Evolutionary conservation across 2,113 vertebrate species (phyloP), one percentile per base, ranked within the genome.

Genomic region (Formicarius rufipectus): DNA sequence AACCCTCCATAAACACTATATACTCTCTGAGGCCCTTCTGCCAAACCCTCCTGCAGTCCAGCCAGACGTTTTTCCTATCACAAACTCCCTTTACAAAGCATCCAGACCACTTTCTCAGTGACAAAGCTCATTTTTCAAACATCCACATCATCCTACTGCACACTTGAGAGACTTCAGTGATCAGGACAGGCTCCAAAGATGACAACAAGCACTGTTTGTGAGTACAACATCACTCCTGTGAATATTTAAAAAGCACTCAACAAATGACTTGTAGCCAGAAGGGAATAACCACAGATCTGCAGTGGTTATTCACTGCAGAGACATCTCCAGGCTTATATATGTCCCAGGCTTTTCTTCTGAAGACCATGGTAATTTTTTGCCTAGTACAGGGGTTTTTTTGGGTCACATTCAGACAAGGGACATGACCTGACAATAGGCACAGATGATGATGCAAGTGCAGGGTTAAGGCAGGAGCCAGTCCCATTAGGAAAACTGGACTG

Each of bases 231-330:
- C 68, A 28, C 28, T 75, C 49, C 86, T 42, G 84, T 59, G 76
- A 89, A 56, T 71, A 89, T 75, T 84, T 63, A 89, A 75, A 89
- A 84, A 40, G 78, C 75, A 62, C 68, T 88, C 21, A 7, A 73
- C 25, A 69, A 83, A 88, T 62, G 84, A 94, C 91, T 81, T 91
- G 80, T 39, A 78, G 84, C 80, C 84, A 84, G 69, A 66, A 89
- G 93, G 60, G 67, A 73, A 87, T 55, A 77, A 50, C 24, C 71
- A 92, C 18, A 24, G 20, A 87, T 62, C 64, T 64, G 62, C 62
- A 73, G 71, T 3, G 1, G 35, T 37, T 84, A 64, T 30, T 79
- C 45, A 30, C 77, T 90, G 68, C 84, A 76, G 40, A 93, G 12
- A 50, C 27, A 39, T 31, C 82, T 72, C 64, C 37, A 84, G 64